Base-by-base conservation (phyloP, 1,140 invertebrate genomes). In the Saccostrea echinata region DNA sequence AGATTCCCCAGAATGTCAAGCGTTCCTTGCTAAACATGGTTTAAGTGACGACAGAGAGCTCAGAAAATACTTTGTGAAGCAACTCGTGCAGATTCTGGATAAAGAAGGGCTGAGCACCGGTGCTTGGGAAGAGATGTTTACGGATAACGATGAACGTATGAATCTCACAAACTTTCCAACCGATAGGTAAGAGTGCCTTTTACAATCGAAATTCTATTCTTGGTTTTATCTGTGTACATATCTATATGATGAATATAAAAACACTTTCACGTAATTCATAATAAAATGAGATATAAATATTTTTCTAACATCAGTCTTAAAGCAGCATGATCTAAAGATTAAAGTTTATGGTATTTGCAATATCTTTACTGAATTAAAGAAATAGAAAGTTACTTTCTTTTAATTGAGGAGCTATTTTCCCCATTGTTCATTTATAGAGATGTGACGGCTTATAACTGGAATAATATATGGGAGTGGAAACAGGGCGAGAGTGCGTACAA, bases 381-480 rank as follows among this genome's bases (percentile, higher is more conserved):
- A n/a, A n/a, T n/a, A n/a, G n/a, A n/a, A n/a, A 92, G 92, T 86
- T 92, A 92, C 3, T 33, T 27, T 30, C 9, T 30, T 81, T 21
- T n/a, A n/a, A 27, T 33, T 18, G 0, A 12, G 0, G 30, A 24
- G 1, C n/a, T n/a, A 35, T 4, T 13, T 81, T 16, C n/a, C n/a
- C 30, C 6, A n/a, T 84, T 43, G 18, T 21, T 81, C 27, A n/a
- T n/a, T 93, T 94, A 88, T 33, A 82, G 51, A 16, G 53, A 92
- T 11, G 89, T 92, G 8, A 92, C 89, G 51, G 91, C 88, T 16
- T 89, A 92, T 43, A 90, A 92, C 12, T 94, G 93, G 93, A 89
- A 94, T 68, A 94, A 94, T 83, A 90, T 94, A 18, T 94, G 93
- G 93, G 94, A 94, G 84, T 94, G 93, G 93, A 93, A 93, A 0